Evolutionary conservation across 1,140 invertebrate genomes (phyloP).

Genomic region (Cydia splendana): DNA sequence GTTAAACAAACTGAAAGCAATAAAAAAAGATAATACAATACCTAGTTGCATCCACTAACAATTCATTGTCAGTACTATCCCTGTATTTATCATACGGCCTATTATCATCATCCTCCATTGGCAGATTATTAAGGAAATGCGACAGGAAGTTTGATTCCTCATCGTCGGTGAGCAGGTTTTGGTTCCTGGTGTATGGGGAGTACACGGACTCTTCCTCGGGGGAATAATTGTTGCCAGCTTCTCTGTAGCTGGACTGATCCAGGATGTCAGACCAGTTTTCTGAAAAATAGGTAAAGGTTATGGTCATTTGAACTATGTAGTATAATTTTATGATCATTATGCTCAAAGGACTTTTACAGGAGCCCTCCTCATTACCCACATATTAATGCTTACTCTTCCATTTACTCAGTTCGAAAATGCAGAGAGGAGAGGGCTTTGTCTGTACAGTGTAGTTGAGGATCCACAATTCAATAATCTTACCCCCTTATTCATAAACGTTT

Average conservation of each 20-base stretch:
- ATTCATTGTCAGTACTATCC: conserved; percentile 69
- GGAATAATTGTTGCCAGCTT: conserved; percentile 65
- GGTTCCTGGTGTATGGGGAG: conserved; percentile 64
- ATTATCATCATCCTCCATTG: conserved; percentile 64
- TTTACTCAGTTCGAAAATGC: too few relatives aligned
- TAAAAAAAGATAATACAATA: background rate
- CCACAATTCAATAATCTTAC: too few relatives aligned
- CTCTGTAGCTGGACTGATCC: conserved; percentile 72
- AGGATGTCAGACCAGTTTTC: conserved; percentile 78
- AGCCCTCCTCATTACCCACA: too few relatives aligned
- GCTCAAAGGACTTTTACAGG: too few relatives aligned
- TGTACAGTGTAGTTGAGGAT: too few relatives aligned
- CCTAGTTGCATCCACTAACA: conserved; percentile 72
- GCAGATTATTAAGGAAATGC: conserved; percentile 67
- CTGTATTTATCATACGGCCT: conserved; percentile 70
- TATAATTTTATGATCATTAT: too few relatives aligned
- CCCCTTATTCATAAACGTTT: too few relatives aligned
- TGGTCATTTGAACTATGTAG: background rate
- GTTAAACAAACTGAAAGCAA: background rate
- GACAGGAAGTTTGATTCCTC: conserved; percentile 65
- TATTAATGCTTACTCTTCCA: too few relatives aligned
- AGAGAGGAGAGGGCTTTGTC: too few relatives aligned
- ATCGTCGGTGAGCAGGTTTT: conserved; percentile 60
- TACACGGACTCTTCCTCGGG: conserved; percentile 73
- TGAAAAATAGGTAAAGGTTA: conserved; percentile 49